Evolutionary conservation across 2,797 vertebrate species (phyloP), one percentile per base, ranked within the genome.

Genomic region (Crenichthys baileyi): DNA sequence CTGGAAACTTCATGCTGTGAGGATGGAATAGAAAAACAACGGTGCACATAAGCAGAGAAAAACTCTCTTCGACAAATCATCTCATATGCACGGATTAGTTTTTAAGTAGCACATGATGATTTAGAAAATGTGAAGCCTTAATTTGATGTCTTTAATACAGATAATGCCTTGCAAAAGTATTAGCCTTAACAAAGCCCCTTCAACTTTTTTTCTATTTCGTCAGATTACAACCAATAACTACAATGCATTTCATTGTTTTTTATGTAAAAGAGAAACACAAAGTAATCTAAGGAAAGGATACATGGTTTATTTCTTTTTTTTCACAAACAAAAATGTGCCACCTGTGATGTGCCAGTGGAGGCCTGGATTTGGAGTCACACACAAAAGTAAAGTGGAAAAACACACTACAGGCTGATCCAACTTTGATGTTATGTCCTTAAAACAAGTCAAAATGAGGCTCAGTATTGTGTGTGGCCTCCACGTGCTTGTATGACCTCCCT

Each of bases 21-120:
- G 88, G 91, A 92, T 92, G 92, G 92, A 88, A 91, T 91, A 89
- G 85, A 87, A 93, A 92, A 93, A 92, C 91, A 92, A 81, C 31
- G 81, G 76, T 79, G 60, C 68, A 76, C 82, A 85, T 83, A 75
- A 85, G 83, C 79, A 74, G 77, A 77, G 83, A 86, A 79, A 80
- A 82, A 73, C 76, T 90, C 85, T 79, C 85, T 73, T 87, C 86
- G 76, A 53, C 79, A 72, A 85, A 81, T 65, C 24, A 31, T 68
- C 72, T 83, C 67, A 7, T 55, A 36, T 36, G 5, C 58, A 80
- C 50, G 56, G 53, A 84, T 78, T 70, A 22, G 22, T 76, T 84
- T 86, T 72, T 73, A 85, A 84, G 61, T 44, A 63, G 70, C 26
- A 58, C 13, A 0, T 16, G 44, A 56, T 70, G 56, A 76, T 81